phyloP scores from a whole-genome alignment of 2,888 invertebrate genomes.

The Drosophila lacicola region DNA sequence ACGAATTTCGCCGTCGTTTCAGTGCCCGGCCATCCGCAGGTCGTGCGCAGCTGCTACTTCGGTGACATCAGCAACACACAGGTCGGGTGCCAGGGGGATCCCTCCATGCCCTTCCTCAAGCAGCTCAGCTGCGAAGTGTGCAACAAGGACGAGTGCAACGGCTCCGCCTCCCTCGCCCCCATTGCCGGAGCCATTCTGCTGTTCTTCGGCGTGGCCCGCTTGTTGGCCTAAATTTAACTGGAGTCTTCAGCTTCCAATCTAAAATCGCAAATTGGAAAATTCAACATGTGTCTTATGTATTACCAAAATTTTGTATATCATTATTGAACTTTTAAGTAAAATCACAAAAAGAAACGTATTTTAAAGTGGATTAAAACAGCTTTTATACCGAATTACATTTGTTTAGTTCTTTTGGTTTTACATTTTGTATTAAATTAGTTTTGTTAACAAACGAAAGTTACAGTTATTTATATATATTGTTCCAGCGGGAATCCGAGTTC shows the following conservation, averaged over 20 bases:
- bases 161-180: slow-evolving; percentile 71
- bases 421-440: too few relatives aligned
- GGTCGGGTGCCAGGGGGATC: slow-evolving; percentile 79
- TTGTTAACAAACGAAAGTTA: too few relatives aligned
- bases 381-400: slow-evolving; percentile 17
- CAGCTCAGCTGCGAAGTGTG: slow-evolving; percentile 82
- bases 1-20: slow-evolving; percentile 2
- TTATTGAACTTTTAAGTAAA: background rate
- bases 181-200: slow-evolving; percentile 74
- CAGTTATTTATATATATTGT: too few relatives aligned
- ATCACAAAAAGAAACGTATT: background rate
- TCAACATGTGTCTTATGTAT: slow-evolving; percentile 8
- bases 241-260: background rate
- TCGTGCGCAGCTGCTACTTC: slow-evolving; percentile 78
- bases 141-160: slow-evolving; percentile 79
- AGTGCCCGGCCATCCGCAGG: slow-evolving; percentile 65
- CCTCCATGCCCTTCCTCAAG: slow-evolving; percentile 72
- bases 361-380: slow-evolving; percentile 29
- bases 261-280: slow-evolving; percentile 1
- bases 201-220: slow-evolving; percentile 79
- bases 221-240: slow-evolving; percentile 65
- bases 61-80: slow-evolving; percentile 77
- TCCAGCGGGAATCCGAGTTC: too few relatives aligned
- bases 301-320: background rate
- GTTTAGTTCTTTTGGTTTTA: background rate